These are phyloP conservation scores for Petaurus breviceps DNA, from an alignment of 2,113 vertebrate genomes.

Conservation along the genomic window DNA sequence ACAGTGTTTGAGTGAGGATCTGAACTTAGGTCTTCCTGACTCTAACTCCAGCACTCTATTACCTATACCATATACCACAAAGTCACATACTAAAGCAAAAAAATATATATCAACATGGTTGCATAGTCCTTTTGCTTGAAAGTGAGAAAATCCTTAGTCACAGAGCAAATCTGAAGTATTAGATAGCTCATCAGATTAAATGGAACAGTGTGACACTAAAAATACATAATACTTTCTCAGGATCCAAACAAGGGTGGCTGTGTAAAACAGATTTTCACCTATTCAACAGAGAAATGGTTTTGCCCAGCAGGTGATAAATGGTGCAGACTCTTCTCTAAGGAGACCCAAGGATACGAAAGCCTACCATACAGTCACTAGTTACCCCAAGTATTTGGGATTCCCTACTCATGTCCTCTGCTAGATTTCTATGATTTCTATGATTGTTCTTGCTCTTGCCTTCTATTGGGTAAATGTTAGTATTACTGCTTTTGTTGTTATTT, in stretches of 20 bases:
- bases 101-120: background rate
- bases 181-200: background rate
- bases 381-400: background rate
- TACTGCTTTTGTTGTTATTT: background rate
- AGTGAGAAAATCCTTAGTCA: background rate
- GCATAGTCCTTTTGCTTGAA: background rate
- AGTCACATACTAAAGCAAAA: background rate
- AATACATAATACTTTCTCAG: background rate
- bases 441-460: background rate
- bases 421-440: background rate
- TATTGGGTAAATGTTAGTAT: background rate
- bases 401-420: background rate
- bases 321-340: background rate
- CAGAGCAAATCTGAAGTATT: background rate
- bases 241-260: background rate
- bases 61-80: background rate
- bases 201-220: background rate
- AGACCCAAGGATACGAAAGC: background rate
- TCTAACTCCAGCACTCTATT: background rate
- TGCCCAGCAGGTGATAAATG: background rate
- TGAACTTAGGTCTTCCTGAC: background rate
- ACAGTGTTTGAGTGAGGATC: background rate
- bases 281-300: background rate
- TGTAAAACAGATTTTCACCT: background rate
- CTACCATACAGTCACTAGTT: no score